Percentiles rank a stretch among this genome's conserved stretches.
Conservation (phyloP, 2,797 vertebrate species). For the Diglossa cyanea region DNA sequence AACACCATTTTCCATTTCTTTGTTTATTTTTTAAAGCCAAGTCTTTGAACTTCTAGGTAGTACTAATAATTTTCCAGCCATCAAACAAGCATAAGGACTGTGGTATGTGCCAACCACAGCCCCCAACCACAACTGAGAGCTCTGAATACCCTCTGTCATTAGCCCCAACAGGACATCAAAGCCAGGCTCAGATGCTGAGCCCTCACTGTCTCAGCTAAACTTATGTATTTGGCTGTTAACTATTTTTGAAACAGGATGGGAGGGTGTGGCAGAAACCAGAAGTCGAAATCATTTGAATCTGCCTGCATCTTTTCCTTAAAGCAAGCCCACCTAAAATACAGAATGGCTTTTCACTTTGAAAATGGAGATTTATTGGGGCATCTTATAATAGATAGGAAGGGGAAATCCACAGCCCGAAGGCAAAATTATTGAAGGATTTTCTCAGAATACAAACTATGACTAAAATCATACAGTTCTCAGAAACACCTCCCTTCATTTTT, state of each 20-base stretch:
- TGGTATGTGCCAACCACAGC: background rate
- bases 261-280: background rate
- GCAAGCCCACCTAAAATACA: background rate
- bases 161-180: background rate
- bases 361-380: background rate
- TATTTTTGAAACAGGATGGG: background rate
- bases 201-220: background rate
- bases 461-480: background rate
- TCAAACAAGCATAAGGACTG: background rate
- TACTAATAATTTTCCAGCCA: conserved; percentile 40
- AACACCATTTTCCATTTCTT: background rate
- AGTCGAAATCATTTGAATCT: accelerated
- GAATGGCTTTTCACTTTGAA: background rate
- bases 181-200: background rate
- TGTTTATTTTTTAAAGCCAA: conserved; percentile 20
- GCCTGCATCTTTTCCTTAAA: background rate
- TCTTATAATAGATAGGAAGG: background rate
- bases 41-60: conserved; percentile 15
- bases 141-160: background rate
- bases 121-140: conserved; percentile 15
- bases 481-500: background rate
- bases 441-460: background rate
- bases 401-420: background rate
- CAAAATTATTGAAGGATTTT: background rate
- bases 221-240: background rate